phyloP scores from a whole-genome alignment of 2,113 vertebrate species.

The Neofelis nebulosa region DNA sequence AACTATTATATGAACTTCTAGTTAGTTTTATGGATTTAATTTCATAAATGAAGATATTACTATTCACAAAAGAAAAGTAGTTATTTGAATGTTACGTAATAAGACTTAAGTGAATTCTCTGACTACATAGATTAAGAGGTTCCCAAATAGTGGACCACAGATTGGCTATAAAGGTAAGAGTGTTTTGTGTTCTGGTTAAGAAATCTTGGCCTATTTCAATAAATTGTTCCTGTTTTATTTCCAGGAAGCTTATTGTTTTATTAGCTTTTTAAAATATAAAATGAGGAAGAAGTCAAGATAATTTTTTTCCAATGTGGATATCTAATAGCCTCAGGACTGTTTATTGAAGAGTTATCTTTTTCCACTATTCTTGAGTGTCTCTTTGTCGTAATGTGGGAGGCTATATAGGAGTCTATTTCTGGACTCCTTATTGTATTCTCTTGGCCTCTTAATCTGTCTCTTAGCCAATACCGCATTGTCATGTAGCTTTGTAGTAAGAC shows the following conservation, averaged over 20 bases:
- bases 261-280: neutral
- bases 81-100: neutral
- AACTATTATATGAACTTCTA: neutral
- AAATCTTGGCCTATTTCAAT: constrained; percentile 2
- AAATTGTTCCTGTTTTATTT: constrained; percentile 35
- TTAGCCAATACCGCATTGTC: neutral
- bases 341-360: constrained; percentile 1
- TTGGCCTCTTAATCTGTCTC: neutral
- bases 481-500: neutral
- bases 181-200: neutral
- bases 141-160: neutral
- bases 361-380: neutral
- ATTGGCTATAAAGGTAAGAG: neutral
- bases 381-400: neutral
- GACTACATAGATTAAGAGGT: neutral
- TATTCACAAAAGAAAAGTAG: constrained; percentile 5
- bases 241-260: neutral
- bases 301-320: neutral
- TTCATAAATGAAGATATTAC: constrained; percentile 27
- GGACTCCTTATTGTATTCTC: neutral
- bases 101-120: constrained; percentile 11
- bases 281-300: neutral
- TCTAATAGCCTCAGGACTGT: neutral
- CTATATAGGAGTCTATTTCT: neutral
- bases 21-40: constrained; percentile 49